Base-by-base conservation (phyloP, 2,113 vertebrate genomes). In the Callipepla squamata region DNA sequence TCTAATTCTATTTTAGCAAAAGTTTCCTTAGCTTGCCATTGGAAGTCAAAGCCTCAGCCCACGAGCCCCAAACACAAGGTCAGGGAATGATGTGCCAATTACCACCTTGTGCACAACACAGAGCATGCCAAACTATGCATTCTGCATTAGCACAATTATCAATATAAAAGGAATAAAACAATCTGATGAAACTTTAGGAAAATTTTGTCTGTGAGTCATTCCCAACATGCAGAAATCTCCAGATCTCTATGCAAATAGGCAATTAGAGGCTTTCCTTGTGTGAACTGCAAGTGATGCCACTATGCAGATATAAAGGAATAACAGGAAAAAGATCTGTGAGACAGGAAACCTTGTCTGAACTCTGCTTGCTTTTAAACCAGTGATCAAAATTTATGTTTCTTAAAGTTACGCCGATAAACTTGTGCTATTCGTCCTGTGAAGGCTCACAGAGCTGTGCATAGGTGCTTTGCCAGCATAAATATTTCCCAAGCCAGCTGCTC, bases 251-350 rank as follows among this genome's bases (percentile, higher is more conserved):
- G 81, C 82, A 97, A 96, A 95, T 63, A 53, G 34, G 69, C 93
- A 97, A 77, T 96, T 92, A 93, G 92, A 92, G 89, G 96, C 84
- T 96, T 91, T 89, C 83, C 76, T 61, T 77, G 85, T 77, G 85
- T 44, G 80, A 96, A 87, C 62, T 92, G 77, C 67, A 57, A 92
- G 75, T 51, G 94, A 86, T 42, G 87, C 79, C 84, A 80, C 57
- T 77, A 79, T 94, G 95, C 93, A 95, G 87, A 93, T 87, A 59
- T 36, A 76, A 73, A 51, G 80, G 53, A 76, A 77, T 57, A 88
- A 77, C 59, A 91, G 94, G 69, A 62, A 69, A 21, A 16, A 48
- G 65, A 74, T 58, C 2, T 44, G 80, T 87, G 89, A 94, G 92
- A 80, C 34, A 69, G 79, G 87, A 84, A 94, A 90, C 72, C 93